These are phyloP conservation scores for Eupithecia pulchellata DNA, from an alignment of 2,888 invertebrate species.

Conservation along the genomic window DNA sequence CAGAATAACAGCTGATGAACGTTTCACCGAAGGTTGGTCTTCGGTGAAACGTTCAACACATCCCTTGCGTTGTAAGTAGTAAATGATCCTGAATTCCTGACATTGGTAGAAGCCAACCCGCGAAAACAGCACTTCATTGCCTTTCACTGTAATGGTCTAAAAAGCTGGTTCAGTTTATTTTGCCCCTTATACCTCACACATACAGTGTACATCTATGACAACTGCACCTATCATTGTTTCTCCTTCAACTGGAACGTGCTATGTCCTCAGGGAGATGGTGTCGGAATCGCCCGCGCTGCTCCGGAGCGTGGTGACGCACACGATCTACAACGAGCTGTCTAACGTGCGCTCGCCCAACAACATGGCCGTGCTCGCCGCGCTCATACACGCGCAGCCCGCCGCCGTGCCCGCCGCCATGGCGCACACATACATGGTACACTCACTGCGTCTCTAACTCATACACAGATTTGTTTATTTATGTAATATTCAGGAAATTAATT, in stretches of 20 bases:
- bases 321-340: slow-evolving; percentile 97
- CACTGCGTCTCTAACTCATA: background rate
- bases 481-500: too few species aligned
- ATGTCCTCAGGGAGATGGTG: slow-evolving; percentile 91
- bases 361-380: slow-evolving; percentile 94
- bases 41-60: background rate
- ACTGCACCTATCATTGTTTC: background rate
- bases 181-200: background rate
- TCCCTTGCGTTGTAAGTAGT: too few species aligned
- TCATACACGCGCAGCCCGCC: slow-evolving; percentile 94
- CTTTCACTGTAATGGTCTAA: background rate
- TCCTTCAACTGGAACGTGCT: background rate
- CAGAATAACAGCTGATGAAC: too few species aligned
- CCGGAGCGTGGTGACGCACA: slow-evolving; percentile 93
- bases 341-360: slow-evolving; percentile 97
- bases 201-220: background rate
- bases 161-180: background rate
- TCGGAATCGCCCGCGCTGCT: slow-evolving; percentile 93
- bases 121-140: background rate
- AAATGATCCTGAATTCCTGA: background rate
- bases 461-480: too few species aligned
- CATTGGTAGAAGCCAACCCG: background rate
- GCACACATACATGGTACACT: slow-evolving; percentile 89
- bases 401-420: slow-evolving; percentile 93
- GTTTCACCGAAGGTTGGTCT: too few species aligned